Base-by-base conservation (phyloP, 2,797 vertebrate species). In the Alfaro cultratus region DNA sequence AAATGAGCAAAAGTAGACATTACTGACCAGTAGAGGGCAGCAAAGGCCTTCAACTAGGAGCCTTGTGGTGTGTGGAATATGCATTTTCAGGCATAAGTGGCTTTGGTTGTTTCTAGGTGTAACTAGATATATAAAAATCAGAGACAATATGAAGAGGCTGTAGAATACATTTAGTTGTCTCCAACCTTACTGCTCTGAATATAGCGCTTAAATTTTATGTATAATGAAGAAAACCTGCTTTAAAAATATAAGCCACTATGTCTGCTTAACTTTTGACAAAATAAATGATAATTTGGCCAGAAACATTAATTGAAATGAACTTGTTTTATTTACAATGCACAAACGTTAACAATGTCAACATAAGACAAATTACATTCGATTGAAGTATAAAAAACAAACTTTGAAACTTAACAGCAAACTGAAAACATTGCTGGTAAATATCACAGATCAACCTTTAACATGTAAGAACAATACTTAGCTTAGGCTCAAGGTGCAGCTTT, bases 301-400 rank as follows among this genome's bases (percentile, higher is more conserved):
- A 41, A 85, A 83, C 74, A 75, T 36, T 79, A 78, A 75, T 70
- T 84, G 68, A 85, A 77, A 81, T 15, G 13, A 39, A 72, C 0
- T 31, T 55, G 75, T 83, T 81, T 73, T 71, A 60, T 80, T 72
- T 57, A 80, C 60, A 89, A 73, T 76, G 76, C 57, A 34, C 39
- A 75, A 71, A 70, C 4, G 5, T 83, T 64, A 64, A 81, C 75
- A 87, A 78, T 80, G 29, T 86, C 72, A 80, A 80, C 60, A 62
- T n/a, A 12, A 57, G 78, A 83, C 74, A 29, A 49, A 26, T 83
- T 76, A 77, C 79, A 88, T 78, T 67, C 49, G 2, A 83, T 36
- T 74, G 3, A 46, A 81, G 55, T 31, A 62, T 76, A 62, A 76
- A 47, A 34, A 21, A 76, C 39, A 75, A n/a, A 16, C 13, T 75